Conservation (phyloP, 2,888 invertebrate species). For the Silvanus unidentatus region DNA sequence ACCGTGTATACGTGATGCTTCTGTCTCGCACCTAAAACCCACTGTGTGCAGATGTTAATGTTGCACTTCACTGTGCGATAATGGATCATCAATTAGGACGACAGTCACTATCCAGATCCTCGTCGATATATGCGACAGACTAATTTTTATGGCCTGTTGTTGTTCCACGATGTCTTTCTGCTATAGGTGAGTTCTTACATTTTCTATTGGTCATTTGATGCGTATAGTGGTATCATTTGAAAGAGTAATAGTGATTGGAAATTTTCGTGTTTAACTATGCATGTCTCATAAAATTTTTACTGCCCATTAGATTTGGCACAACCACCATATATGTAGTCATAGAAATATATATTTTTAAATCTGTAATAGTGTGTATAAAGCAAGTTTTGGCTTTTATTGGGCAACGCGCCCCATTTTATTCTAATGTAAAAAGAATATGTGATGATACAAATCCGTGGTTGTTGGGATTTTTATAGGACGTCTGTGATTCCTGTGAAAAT, state of each 20-base stretch:
- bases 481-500: conserved; percentile 35
- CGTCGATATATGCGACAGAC: too few relatives aligned
- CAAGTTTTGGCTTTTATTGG: conserved; percentile 4
- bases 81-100: conserved; percentile 15
- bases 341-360: too few relatives aligned
- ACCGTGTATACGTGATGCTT: conserved; percentile 12
- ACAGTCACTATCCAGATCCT: conserved; percentile 4
- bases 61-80: conserved; percentile 16
- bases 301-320: too few relatives aligned
- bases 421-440: conserved; percentile 37
- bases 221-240: background rate
- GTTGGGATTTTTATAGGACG: conserved; percentile 43
- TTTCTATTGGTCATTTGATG: background rate
- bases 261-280: too few relatives aligned
- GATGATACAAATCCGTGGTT: conserved; percentile 40
- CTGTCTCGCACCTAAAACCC: conserved; percentile 22
- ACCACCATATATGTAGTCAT: too few relatives aligned
- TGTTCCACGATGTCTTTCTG: background rate
- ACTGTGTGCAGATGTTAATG: conserved; percentile 34
- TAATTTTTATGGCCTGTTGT: too few relatives aligned
- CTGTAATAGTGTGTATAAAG: conserved; percentile 5
- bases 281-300: too few relatives aligned
- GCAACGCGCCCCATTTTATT: background rate
- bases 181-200: background rate
- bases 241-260: too few relatives aligned